Evolutionary conservation across 2,113 vertebrate species (phyloP), one percentile per base, ranked within the genome.

Genomic region (Melanerpes aurifrons): DNA sequence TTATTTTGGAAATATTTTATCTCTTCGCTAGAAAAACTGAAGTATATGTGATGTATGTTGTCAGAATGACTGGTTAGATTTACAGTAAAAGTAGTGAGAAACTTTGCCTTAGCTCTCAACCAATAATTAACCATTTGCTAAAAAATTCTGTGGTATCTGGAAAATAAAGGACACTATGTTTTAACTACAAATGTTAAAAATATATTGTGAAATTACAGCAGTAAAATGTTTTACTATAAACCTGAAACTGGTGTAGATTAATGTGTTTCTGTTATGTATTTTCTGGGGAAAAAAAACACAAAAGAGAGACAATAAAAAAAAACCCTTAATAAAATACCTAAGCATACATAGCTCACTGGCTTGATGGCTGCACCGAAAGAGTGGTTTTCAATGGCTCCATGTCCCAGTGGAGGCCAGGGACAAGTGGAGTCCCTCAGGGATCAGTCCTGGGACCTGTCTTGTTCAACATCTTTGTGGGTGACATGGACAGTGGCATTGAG

Each of bases 61-160:
- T 58, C 40, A 86, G 57, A 82, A 71, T 43, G 15, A 43, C 53
- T 86, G 54, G 81, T 57, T 47, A 86, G 40, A 86, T 80, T 84
- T 90, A 64, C 29, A 54, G 28, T 57, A 74, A 81, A 80, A 91
- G 71, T 31, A 79, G 32, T 57, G 15, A 32, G 19, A 82, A 89
- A 58, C 15, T 82, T 78, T 70, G 26, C 20, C 9, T 48, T 7
- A 12, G 2, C 10, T 53, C n/a, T 80, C 25, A 89, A 29, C 1
- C 13, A 86, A 67, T 22, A 76, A 50, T 62, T 76, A 83, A 73
- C 4, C 13, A 32, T 11, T 69, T 66, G 28, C 2, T 15, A 13
- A 53, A 92, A 83, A 75, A 47, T 6, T 0, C 14, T 61, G 1
- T 6, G 16, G 3, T 73, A 16, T 37, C 47, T 58, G 32, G 20